Percentiles rank a stretch among this genome's conserved stretches.
Conservation (phyloP, 35 echinoderm and acorn worm genomes). For the Stichopus chloronotus region DNA sequence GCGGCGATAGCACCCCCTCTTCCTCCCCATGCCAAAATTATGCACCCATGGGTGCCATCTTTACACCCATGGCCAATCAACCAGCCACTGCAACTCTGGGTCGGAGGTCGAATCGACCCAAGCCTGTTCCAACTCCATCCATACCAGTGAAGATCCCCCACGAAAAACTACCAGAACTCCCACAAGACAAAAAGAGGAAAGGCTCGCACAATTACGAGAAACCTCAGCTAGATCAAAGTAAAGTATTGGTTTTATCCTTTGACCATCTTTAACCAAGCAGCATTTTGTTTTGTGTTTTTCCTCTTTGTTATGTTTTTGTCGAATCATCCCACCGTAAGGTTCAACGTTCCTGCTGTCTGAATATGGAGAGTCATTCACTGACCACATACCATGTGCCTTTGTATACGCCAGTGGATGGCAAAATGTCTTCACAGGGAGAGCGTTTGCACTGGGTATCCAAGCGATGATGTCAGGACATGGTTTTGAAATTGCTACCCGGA, state of each 20-base stretch:
- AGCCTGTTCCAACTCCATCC: slow-evolving; percentile 70
- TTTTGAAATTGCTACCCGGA: no score
- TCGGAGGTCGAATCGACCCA: slow-evolving; percentile 67
- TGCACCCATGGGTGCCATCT: background rate
- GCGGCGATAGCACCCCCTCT: slow-evolving; percentile 90
- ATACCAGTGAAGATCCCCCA: slow-evolving; percentile 44
- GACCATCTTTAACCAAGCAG: background rate
- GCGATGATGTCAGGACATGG: no score
- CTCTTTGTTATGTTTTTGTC: background rate
- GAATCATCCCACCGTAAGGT: no score
- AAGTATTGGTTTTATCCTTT: slow-evolving; percentile 29
- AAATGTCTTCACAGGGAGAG: no score
- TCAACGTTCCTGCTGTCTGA: no score
- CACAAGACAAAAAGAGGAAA: slow-evolving; percentile 21
- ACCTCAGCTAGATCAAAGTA: slow-evolving; percentile 87
- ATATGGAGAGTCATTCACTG: no score
- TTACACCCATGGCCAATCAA: slow-evolving; percentile 56
- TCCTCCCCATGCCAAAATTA: slow-evolving; percentile 62
- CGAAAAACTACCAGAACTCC: slow-evolving; percentile 54
- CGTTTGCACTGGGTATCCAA: no score
- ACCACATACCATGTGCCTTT: no score
- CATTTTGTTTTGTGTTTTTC: background rate
- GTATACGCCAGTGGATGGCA: no score
- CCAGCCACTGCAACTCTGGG: slow-evolving; percentile 57
- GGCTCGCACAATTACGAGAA: slow-evolving; percentile 72